These are phyloP conservation scores for Onychomys arenicola DNA, from an alignment of 2,797 vertebrate species.

Conservation along the genomic window DNA sequence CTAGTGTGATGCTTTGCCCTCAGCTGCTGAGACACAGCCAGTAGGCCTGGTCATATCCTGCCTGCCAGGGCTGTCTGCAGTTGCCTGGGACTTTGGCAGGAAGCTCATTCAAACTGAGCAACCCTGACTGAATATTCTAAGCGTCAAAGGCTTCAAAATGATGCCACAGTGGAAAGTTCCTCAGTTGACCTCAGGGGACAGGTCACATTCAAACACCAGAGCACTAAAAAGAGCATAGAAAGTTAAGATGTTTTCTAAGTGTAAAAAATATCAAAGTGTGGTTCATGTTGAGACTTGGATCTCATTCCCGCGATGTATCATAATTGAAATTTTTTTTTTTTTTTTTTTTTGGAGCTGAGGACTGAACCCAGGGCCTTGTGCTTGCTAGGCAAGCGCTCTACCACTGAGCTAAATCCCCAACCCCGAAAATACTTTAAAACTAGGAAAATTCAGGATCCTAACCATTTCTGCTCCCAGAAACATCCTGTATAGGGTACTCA, in stretches of 20 bases:
- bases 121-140: neutral
- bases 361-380: no score
- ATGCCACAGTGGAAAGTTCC: neutral
- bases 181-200: neutral
- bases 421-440: neutral
- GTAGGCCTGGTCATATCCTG: neutral
- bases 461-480: neutral
- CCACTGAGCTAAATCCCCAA: no score
- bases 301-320: neutral
- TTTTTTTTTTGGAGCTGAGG: no score
- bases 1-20: neutral
- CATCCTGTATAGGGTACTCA: neutral
- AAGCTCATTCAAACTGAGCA: neutral
- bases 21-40: neutral
- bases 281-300: neutral
- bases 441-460: neutral
- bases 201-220: neutral
- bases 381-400: no score
- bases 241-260: neutral
- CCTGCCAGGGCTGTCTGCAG: neutral
- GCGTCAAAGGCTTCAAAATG: neutral
- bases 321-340: no score
- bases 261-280: neutral
- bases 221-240: neutral
- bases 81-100: no score